Evolutionary conservation across 1,140 invertebrate genomes (phyloP), one percentile per base, ranked within the genome.

Genomic region (Euura lappo): DNA sequence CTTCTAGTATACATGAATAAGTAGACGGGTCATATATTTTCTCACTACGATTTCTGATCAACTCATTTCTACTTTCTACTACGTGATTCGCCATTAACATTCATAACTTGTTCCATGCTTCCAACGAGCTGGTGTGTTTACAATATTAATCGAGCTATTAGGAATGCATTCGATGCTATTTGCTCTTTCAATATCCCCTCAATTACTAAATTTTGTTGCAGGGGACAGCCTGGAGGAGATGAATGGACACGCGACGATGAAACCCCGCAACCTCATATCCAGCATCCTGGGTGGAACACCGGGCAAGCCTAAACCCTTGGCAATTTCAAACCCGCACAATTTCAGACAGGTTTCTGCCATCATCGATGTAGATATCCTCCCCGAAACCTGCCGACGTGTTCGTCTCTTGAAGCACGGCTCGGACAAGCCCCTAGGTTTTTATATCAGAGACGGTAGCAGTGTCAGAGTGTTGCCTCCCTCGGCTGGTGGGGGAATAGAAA

Each of bases 321-420:
- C 95, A 71, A 99, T 99, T 82, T 97, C 97, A 7, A 95, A 98
- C 88, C 97, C 98, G 2, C 97, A 98, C 85, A 98, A 99, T 87
- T 99, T 99, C 87, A 93, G 98, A 84, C 96, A 97, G 89, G 95
- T 97, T 68, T 98, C 97, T 60, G 96, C 97, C 69, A 99, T 99
- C 78, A 99, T 99, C 83, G 99, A 99, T 89, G 98, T 99, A 47
- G 98, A 99, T 81, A 96, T 99, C 85, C 95, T 99, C 44, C 99
- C 99, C 45, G 98, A 99, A 85, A 98, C 98, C 5, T 98, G 97
- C 88, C 90, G 99, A 51, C 91, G 99, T 76, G 99, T 99, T 1
- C 93, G 97, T 77, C 89, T 99, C 47, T 91, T 99, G 11, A 99
- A 99, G 87, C 98, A 99, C 84, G 98, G 97, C n/a, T 98, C 96